Conservation (phyloP, 2,113 vertebrate genomes). For the Sapayoa aenigma region DNA sequence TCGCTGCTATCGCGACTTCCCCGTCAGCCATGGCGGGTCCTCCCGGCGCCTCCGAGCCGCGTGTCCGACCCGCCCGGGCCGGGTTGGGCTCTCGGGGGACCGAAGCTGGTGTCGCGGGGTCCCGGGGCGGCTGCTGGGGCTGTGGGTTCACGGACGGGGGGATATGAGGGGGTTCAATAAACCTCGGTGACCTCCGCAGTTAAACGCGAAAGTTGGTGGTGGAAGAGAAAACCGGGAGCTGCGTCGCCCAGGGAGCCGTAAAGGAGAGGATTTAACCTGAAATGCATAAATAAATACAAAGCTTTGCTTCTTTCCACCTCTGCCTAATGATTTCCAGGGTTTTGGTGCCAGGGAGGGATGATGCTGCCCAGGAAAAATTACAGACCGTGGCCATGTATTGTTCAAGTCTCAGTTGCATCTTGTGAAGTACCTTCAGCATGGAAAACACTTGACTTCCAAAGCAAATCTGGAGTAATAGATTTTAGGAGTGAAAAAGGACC, state of each 20-base stretch:
- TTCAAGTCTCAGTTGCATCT: not conserved
- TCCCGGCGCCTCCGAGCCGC: not conserved
- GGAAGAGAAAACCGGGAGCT: not conserved
- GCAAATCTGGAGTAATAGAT: not conserved
- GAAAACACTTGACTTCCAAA: not conserved
- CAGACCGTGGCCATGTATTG: not conserved
- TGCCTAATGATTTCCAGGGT: not conserved
- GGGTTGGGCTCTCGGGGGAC: not conserved
- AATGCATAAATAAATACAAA: not conserved
- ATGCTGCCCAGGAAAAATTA: not conserved
- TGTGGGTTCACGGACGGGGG: fast-evolving
- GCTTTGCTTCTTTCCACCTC: not conserved
- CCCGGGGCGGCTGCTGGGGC: fast-evolving
- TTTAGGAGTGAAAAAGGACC: conserved; percentile 5
- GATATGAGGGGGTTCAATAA: not conserved
- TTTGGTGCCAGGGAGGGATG: not conserved
- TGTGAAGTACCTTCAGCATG: not conserved
- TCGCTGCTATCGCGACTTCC: fast-evolving
- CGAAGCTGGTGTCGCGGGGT: not conserved
- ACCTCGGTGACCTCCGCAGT: not conserved
- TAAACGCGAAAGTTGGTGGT: not conserved
- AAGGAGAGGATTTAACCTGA: not conserved
- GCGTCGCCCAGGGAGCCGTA: not conserved
- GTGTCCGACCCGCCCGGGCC: not conserved
- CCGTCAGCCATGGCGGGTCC: not conserved